Base-by-base conservation (phyloP, 2,113 vertebrate genomes). In the Siniperca knerii region DNA sequence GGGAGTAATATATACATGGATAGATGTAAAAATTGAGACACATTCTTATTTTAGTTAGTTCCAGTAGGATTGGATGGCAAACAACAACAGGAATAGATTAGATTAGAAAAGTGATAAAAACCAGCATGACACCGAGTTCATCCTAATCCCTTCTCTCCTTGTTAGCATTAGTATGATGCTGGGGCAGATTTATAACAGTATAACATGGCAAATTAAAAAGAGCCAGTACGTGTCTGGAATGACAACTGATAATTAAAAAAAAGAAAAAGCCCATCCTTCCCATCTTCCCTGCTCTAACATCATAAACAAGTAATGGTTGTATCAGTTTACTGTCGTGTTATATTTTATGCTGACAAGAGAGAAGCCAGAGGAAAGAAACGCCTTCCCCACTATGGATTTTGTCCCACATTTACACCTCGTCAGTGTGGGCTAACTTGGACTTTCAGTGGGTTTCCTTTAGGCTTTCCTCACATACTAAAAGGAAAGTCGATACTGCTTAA, bases 241-340 rank as follows among this genome's bases (percentile, higher is more conserved):
- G 67, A 81, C 18, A 92, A 92, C 46, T 54, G 50, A 78, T 61
- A 23, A 29, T 29, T 29, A 29, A 29, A 29, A 29, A 57, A 52
- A 73, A 64, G 60, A 48, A 64, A 75, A 61, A 72, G n/a, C 37
- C 18, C 78, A 37, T 71, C 67, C 58, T 72, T 66, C 50, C 74
- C 57, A 70, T 85, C 74, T 61, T 77, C 62, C 44, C 61, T 62
- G 69, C 89, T 67, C 58, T 70, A 70, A 72, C 82, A 88, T 89
- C 89, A 92, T 95, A 94, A 95, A 94, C 92, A 91, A 90, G 86
- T 87, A 90, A 92, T 79, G 90, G 86, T 90, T 83, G 70, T 88
- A 90, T 91, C 92, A 88, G 77, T 95, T 95, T 91, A 92, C 75
- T 88, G 90, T 86, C 25, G 23, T 73, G 86, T 87, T 86, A 90